Conservation (phyloP, 2,113 vertebrate genomes). For the Microtus ochrogaster region DNA sequence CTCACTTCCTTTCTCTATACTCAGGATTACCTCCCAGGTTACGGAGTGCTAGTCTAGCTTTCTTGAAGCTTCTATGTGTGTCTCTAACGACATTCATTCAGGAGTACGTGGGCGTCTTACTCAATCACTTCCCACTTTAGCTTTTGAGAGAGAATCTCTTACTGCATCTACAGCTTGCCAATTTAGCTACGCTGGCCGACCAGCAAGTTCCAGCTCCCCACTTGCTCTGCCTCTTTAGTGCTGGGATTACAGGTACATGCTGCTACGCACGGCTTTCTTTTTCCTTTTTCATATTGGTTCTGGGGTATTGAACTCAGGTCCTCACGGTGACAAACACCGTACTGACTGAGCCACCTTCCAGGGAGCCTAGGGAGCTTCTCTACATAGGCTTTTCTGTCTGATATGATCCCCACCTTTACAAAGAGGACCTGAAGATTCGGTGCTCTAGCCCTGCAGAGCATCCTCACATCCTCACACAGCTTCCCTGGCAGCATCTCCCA, state of each 20-base stretch:
- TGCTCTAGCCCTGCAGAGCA: constrained; percentile 52
- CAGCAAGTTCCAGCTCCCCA: neutral
- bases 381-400: neutral
- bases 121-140: neutral
- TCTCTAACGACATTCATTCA: neutral
- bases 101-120: neutral
- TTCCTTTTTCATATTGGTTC: neutral
- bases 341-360: neutral
- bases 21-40: neutral
- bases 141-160: neutral
- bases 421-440: constrained; percentile 29
- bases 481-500: constrained; percentile 61
- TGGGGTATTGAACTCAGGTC: neutral
- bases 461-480: constrained; percentile 67
- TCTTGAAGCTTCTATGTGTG: neutral
- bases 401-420: neutral
- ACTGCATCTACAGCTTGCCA: neutral
- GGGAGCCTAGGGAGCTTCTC: neutral
- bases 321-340: too few relatives aligned
- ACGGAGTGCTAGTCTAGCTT: neutral
- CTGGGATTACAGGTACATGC: neutral
- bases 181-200: neutral
- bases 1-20: neutral
- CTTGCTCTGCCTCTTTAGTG: neutral
- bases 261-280: too few relatives aligned